A percentile compares a stretch with the other conserved stretches of the same genome.
Evolutionary conservation across 1,140 invertebrate species (phyloP).

Genomic region (Drosophila kohkoa): DNA sequence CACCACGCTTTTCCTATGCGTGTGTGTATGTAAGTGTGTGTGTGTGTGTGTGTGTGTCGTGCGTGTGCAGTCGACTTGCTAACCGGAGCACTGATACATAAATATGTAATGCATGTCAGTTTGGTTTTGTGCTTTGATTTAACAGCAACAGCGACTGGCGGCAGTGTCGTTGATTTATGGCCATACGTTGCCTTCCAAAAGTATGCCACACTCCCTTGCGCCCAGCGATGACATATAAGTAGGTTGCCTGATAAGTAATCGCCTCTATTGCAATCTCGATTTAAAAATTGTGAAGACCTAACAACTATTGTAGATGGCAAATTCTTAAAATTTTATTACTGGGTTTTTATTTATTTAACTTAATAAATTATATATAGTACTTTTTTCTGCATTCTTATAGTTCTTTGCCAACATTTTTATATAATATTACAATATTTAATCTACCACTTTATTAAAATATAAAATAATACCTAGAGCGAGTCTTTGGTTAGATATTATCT

Average conservation of each 20-base stretch:
- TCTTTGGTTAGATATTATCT: too few species aligned
- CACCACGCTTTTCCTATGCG: slow-evolving; percentile 2
- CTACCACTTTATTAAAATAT: too few species aligned
- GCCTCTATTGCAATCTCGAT: background rate
- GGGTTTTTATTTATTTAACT: too few species aligned
- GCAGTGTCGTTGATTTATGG: slow-evolving; percentile 71
- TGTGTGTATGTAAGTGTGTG: background rate
- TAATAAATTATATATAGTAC: too few species aligned
- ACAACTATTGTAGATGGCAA: too few species aligned
- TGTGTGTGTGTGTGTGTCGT: slow-evolving; percentile 4
- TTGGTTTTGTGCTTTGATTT: slow-evolving; percentile 80
- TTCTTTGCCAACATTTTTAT: too few species aligned
- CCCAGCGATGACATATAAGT: slow-evolving; percentile 5
- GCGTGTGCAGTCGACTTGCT: slow-evolving; percentile 44
- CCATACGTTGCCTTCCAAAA: slow-evolving; percentile 30
- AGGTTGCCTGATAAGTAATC: slow-evolving; percentile 5
- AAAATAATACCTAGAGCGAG: too few species aligned
- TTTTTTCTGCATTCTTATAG: too few species aligned
- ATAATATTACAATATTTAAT: too few species aligned
- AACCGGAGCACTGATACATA: slow-evolving; percentile 60
- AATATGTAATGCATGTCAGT: slow-evolving; percentile 80
- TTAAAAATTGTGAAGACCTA: too few species aligned
- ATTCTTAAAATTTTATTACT: too few species aligned
- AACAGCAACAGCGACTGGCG: slow-evolving; percentile 63
- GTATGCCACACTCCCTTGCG: slow-evolving; percentile 32